A percentile compares a stretch with the other conserved stretches of the same genome.
phyloP scores from a whole-genome alignment of 2,113 vertebrate species.

The Alexandromys fortis region DNA sequence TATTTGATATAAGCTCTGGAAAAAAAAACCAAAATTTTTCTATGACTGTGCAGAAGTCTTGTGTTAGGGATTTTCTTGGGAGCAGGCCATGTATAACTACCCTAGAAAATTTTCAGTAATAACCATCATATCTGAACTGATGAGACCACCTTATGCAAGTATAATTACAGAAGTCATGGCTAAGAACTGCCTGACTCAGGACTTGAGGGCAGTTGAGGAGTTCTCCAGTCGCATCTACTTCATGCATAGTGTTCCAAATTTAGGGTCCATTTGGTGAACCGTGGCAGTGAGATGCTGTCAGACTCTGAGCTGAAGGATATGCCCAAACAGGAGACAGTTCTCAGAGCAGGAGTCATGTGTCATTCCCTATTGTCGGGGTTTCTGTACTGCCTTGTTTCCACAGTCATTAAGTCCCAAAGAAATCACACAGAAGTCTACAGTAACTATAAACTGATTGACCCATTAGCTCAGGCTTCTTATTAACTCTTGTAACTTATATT shows the following conservation, averaged over 20 bases:
- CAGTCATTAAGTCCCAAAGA: too few species aligned
- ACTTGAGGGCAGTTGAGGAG: neutral
- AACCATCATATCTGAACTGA: neutral
- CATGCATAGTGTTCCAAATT: neutral
- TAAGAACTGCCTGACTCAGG: neutral
- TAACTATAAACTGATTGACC: too few species aligned
- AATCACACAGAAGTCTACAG: too few species aligned
- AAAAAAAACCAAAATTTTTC: neutral
- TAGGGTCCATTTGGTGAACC: neutral
- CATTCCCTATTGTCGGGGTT: too few species aligned
- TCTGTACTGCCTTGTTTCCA: too few species aligned
- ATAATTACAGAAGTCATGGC: neutral
- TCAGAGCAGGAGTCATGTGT: neutral
- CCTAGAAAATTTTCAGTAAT: slow-evolving; percentile 24
- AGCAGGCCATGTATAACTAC: slow-evolving; percentile 8
- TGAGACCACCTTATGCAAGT: neutral
- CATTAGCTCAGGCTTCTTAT: too few species aligned
- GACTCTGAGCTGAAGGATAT: neutral
- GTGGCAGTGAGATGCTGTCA: neutral
- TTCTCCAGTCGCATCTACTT: neutral
- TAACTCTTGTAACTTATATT: too few species aligned
- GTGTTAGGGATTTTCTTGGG: slow-evolving; percentile 20
- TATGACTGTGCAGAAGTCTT: neutral
- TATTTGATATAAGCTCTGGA: neutral
- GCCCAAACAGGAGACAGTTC: neutral